A percentile compares a stretch with the other conserved stretches of the same genome.
These are phyloP conservation scores for Guaruba guarouba DNA, from an alignment of 2,113 vertebrate species.

Conservation along the genomic window DNA sequence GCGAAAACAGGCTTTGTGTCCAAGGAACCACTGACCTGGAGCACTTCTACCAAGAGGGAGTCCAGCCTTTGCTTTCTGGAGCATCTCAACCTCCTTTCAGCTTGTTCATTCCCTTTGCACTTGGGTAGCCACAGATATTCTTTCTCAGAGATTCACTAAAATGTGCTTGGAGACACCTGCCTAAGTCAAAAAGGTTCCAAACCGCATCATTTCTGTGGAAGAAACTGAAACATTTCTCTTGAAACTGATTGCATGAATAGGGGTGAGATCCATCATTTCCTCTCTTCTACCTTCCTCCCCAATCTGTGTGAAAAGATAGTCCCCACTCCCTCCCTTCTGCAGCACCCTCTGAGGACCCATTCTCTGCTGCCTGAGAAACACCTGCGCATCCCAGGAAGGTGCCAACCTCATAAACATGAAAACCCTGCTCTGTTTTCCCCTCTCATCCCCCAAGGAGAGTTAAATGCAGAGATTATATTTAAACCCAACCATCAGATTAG, in stretches of 20 bases:
- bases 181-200: neutral
- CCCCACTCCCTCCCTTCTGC: neutral
- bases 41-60: neutral
- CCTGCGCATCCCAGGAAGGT: neutral
- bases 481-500: constrained; percentile 23
- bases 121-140: neutral
- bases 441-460: neutral
- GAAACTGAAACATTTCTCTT: neutral
- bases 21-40: neutral
- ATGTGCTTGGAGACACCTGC: neutral
- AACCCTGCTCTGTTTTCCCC: neutral
- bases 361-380: neutral
- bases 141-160: neutral
- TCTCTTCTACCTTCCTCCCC: neutral
- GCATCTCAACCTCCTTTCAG: neutral
- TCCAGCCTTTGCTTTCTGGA: neutral
- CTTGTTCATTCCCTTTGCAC: neutral
- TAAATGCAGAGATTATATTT: constrained; percentile 33
- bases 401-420: neutral
- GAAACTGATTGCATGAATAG: neutral
- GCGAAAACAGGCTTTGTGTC: neutral
- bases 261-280: neutral
- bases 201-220: neutral
- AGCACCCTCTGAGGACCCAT: neutral
- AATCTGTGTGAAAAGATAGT: neutral